Percentiles rank a stretch among this genome's conserved stretches.
These are phyloP conservation scores for Anisognathus igniventris DNA, from an alignment of 2,797 vertebrate genomes.

Conservation along the genomic window DNA sequence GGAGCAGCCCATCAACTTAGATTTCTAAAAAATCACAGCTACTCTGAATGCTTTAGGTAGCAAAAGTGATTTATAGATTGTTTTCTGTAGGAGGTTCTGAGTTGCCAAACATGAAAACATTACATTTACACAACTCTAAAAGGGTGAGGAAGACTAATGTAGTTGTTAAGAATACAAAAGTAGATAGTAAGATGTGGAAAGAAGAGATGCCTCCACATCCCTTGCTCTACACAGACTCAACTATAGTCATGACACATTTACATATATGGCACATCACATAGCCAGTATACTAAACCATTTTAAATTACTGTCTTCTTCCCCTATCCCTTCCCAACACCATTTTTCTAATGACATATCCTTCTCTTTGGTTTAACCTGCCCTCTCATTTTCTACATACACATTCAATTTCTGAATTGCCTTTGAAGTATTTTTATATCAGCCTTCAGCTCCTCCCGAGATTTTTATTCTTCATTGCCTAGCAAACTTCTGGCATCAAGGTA, in stretches of 20 bases:
- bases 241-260: neutral
- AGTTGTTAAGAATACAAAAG: neutral
- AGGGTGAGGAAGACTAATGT: neutral
- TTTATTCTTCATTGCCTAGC: neutral
- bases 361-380: neutral
- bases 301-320: neutral
- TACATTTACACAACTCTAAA: neutral
- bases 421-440: neutral
- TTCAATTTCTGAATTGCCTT: neutral
- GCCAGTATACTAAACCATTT: neutral
- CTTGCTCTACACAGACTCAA: neutral
- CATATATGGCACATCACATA: neutral
- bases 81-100: neutral
- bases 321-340: neutral
- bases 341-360: neutral
- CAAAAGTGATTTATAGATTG: neutral
- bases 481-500: neutral
- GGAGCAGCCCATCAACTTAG: fast-evolving
- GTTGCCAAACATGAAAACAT: neutral
- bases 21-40: neutral
- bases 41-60: neutral
- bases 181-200: neutral
- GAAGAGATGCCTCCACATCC: neutral
- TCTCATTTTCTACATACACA: neutral
- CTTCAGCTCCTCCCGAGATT: neutral